phyloP scores from a whole-genome alignment of 2,888 invertebrate genomes.

The Heliconius sara region DNA sequence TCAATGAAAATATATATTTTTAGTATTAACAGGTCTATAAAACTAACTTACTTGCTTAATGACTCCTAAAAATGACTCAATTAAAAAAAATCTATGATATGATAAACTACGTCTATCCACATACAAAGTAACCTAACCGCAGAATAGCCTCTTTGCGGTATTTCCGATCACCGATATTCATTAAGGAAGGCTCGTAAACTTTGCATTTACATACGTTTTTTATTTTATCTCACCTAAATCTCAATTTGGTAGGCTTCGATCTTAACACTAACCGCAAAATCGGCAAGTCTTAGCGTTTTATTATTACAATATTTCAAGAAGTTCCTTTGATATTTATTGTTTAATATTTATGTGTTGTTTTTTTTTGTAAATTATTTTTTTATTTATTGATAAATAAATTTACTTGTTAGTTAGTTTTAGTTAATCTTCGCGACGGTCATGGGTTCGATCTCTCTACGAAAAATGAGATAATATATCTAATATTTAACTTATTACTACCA shows the following conservation, averaged over 20 bases:
- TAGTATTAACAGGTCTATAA: not conserved
- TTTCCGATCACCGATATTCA: conserved; percentile 76
- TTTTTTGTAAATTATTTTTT: not conserved
- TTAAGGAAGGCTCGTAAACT: conserved; percentile 64
- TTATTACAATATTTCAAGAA: conserved; percentile 6
- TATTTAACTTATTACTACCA: too few relatives aligned
- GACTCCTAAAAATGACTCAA: not conserved
- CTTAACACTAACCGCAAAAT: conserved; percentile 60
- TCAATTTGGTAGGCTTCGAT: conserved; percentile 61
- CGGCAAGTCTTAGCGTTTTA: conserved; percentile 43
- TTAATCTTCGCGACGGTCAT: too few relatives aligned
- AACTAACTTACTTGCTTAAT: not conserved
- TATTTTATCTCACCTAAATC: conserved; percentile 69
- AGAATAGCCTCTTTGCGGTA: conserved; percentile 66
- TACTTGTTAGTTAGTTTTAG: too few relatives aligned
- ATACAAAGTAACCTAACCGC: conserved; percentile 61
- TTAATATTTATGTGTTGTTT: not conserved
- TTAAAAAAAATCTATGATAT: conserved; percentile 11
- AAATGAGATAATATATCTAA: too few relatives aligned
- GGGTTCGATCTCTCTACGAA: too few relatives aligned
- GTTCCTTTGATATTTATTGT: not conserved
- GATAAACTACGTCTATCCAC: conserved; percentile 30
- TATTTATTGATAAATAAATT: too few relatives aligned
- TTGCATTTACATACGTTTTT: conserved; percentile 68
- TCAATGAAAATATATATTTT: not conserved